Conservation (phyloP, 2,113 vertebrate genomes). For the Callithrix jacchus region DNA sequence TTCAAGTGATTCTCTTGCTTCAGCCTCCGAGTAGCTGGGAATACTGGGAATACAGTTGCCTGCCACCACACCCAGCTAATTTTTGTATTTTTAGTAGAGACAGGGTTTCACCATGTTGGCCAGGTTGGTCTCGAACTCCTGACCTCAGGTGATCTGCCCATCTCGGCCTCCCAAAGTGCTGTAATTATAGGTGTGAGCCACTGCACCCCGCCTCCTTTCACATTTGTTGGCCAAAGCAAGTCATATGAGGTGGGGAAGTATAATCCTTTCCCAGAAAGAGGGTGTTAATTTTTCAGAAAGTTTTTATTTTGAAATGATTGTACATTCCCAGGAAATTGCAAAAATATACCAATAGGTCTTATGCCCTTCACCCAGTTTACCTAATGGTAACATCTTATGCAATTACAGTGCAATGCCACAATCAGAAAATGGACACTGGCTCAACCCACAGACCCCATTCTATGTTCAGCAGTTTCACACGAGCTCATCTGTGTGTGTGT, state of each 20-base stretch:
- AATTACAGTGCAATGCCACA: not conserved
- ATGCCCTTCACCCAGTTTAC: not conserved
- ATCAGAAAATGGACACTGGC: fast-evolving
- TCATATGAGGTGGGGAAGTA: not conserved
- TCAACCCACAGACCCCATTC: not conserved
- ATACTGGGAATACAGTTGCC: too few relatives aligned
- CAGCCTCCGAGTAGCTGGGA: too few relatives aligned
- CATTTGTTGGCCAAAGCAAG: not conserved
- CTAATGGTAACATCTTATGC: too few relatives aligned
- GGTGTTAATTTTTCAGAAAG: not conserved
- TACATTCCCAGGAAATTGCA: not conserved
- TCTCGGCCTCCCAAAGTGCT: too few relatives aligned
- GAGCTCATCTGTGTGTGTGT: not conserved
- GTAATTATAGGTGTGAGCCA: too few relatives aligned
- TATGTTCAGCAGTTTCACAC: not conserved
- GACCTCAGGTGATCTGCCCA: too few relatives aligned
- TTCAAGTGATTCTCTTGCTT: too few relatives aligned
- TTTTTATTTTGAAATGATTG: not conserved
- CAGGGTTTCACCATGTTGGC: too few relatives aligned
- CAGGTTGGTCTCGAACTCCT: too few relatives aligned
- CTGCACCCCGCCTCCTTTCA: not conserved
- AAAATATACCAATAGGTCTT: not conserved
- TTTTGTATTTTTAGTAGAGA: too few relatives aligned
- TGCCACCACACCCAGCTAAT: too few relatives aligned
- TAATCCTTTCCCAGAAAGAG: not conserved